phyloP scores from a whole-genome alignment of 2,888 invertebrate genomes.

The Barypeithes pellucidus region DNA sequence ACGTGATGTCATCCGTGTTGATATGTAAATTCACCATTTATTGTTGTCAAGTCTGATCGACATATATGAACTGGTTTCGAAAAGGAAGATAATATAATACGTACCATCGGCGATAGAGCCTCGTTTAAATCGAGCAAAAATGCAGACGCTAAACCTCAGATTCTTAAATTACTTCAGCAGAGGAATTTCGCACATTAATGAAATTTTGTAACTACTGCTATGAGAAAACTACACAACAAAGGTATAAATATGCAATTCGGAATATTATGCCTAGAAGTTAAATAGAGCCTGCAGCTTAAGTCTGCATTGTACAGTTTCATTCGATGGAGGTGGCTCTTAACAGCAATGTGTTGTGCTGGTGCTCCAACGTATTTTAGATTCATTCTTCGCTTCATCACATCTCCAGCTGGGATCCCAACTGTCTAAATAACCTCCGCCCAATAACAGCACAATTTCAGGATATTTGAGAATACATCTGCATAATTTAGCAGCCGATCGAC shows the following conservation, averaged over 20 bases:
- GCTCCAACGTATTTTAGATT: no score
- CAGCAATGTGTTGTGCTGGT: no score
- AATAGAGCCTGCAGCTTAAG: no score
- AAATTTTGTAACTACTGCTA: no score
- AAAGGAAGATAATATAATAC: conserved; percentile 68
- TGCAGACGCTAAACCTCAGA: conserved; percentile 67
- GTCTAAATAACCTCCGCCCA: conserved; percentile 49
- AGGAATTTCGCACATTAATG: no score
- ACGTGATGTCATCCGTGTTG: conserved; percentile 42
- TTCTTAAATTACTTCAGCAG: conserved; percentile 59
- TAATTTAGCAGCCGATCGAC: conserved; percentile 68
- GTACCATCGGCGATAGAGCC: conserved; percentile 55
- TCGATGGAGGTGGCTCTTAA: no score
- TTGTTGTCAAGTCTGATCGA: conserved; percentile 63
- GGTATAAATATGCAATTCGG: no score
- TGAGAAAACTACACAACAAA: no score
- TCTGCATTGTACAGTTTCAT: no score
- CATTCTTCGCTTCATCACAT: no score
- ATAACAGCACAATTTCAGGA: conserved; percentile 71
- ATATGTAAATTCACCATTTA: conserved; percentile 57
- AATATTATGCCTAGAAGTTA: no score
- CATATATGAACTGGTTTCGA: conserved; percentile 65
- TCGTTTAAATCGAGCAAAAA: conserved; percentile 68
- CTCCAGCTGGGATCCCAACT: background rate
- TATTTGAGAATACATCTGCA: conserved; percentile 71